Conservation (phyloP, 2,888 invertebrate genomes). For the Nephrocerus scutellatus region DNA sequence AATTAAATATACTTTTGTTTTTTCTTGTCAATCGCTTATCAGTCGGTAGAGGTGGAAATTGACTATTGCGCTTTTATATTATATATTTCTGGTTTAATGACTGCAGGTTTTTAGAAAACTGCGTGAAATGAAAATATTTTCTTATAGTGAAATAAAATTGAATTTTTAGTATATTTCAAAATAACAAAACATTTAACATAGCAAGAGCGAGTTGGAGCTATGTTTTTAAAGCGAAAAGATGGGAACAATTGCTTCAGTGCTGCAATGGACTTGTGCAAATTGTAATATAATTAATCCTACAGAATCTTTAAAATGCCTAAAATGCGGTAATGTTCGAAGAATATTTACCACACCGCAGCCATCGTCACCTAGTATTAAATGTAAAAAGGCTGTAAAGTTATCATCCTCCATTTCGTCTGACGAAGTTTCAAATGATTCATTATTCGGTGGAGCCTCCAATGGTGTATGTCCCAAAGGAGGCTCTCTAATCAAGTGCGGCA, state of each 20-base stretch:
- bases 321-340: conserved; percentile 67
- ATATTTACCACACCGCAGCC: conserved; percentile 37
- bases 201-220: too few species aligned
- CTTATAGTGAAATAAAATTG: too few species aligned
- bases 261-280: conserved; percentile 86
- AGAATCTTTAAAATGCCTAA: conserved; percentile 74
- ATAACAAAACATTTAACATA: too few species aligned
- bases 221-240: conserved; percentile 52
- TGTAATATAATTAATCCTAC: conserved; percentile 86
- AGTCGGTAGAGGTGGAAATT: too few species aligned
- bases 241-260: conserved; percentile 90
- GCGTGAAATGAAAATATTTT: too few species aligned
- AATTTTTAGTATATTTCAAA: too few species aligned
- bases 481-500: too few species aligned
- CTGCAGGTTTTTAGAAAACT: too few species aligned
- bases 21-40: too few species aligned
- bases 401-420: conserved; percentile 22
- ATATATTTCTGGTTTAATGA: too few species aligned
- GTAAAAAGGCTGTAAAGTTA: conserved; percentile 10
- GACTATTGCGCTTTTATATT: too few species aligned
- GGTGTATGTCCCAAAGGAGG: conserved; percentile 16
- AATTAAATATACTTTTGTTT: too few species aligned
- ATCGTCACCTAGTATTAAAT: conserved; percentile 24
- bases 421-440: conserved; percentile 20
- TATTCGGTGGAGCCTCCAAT: conserved; percentile 8